Evolutionary conservation across 2,888 invertebrate genomes (phyloP).

Genomic region (Sylvicola fuscatus): DNA sequence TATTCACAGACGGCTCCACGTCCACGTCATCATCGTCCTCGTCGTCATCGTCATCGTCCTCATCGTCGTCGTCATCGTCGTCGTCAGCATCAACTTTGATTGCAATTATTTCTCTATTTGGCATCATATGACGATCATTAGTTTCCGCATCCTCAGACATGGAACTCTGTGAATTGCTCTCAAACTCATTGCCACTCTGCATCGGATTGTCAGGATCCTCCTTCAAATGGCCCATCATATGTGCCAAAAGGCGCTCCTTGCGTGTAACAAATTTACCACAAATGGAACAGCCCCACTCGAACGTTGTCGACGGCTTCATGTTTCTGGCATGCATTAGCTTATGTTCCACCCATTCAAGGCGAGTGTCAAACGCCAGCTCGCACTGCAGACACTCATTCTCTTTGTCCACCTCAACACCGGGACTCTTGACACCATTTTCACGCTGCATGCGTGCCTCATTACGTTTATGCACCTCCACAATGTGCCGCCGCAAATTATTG

Average conservation of each 20-base stretch:
- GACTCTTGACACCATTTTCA: constrained; percentile 17
- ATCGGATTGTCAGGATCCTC: constrained; percentile 7
- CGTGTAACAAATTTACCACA: constrained; percentile 24
- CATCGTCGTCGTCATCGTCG: constrained; percentile 8
- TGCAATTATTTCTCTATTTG: constrained; percentile 1
- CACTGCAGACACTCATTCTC: constrained; percentile 20
- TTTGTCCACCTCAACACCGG: constrained; percentile 19
- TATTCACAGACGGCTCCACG: too few species aligned
- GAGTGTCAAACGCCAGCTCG: constrained; percentile 17
- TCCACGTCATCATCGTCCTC: constrained; percentile 3
- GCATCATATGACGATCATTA: background rate
- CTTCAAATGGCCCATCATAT: constrained; percentile 22
- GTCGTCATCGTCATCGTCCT: constrained; percentile 8
- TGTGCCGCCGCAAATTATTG: constrained; percentile 23
- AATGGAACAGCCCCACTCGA: constrained; percentile 26
- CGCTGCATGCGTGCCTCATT: constrained; percentile 6
- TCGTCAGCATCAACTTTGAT: constrained; percentile 10
- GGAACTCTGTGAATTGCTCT: constrained; percentile 11
- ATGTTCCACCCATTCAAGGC: constrained; percentile 23
- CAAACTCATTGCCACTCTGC: constrained; percentile 6
- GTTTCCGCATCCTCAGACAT: constrained; percentile 3
- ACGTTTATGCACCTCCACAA: constrained; percentile 22
- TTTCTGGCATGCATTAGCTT: constrained; percentile 21
- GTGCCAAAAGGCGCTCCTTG: constrained; percentile 24
- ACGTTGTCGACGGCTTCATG: constrained; percentile 20